Conservation (phyloP, 1,140 invertebrate genomes). For the Lithobius niger region DNA sequence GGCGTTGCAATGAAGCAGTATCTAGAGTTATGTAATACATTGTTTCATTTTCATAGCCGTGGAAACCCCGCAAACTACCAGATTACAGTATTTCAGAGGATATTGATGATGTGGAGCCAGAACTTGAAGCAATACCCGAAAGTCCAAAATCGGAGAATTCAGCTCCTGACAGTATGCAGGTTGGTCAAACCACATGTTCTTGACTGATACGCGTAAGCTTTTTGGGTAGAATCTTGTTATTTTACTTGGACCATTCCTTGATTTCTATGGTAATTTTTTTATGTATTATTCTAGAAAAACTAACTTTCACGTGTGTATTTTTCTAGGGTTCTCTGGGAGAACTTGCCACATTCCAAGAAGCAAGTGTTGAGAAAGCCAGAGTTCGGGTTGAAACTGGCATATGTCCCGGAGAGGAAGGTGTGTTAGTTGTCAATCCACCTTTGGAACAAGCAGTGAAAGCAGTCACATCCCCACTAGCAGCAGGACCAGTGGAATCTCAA, state of each 20-base stretch:
- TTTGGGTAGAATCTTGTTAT: no score
- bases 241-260: no score
- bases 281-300: no score
- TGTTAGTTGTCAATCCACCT: slow-evolving; percentile 6
- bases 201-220: no score
- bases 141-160: slow-evolving; percentile 64
- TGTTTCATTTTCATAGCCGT: slow-evolving; percentile 8
- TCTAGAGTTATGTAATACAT: background rate
- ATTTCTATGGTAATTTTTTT: no score
- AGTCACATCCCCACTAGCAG: background rate
- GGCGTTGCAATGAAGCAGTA: background rate
- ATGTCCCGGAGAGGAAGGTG: background rate
- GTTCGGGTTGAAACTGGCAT: slow-evolving; percentile 11
- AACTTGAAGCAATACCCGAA: slow-evolving; percentile 73
- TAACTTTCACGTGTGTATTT: no score
- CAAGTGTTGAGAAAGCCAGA: slow-evolving; percentile 8
- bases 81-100: slow-evolving; percentile 32
- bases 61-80: slow-evolving; percentile 23
- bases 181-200: no score
- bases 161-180: slow-evolving; percentile 29
- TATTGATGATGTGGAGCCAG: slow-evolving; percentile 68
- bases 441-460: slow-evolving; percentile 5
- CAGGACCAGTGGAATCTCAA: slow-evolving; percentile 26
- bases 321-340: slow-evolving; percentile 1
- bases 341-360: background rate